Evolutionary conservation across 2,888 invertebrate species (phyloP).

Genomic region (Hemicrepidius hirtus): DNA sequence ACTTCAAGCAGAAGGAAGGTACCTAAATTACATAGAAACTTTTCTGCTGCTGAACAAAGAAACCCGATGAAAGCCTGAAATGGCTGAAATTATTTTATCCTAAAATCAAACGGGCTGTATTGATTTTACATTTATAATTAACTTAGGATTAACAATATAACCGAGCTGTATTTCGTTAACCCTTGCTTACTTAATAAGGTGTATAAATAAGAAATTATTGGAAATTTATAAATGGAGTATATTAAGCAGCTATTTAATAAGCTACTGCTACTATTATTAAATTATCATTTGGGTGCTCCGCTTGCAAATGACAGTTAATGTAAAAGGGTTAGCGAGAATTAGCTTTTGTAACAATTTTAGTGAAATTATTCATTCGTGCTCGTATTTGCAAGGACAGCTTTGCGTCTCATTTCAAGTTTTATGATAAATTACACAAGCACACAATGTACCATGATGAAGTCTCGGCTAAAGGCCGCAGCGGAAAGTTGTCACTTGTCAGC

Average conservation of each 20-base stretch:
- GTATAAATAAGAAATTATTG: neutral
- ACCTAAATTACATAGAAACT: slow-evolving; percentile 61
- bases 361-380: slow-evolving; percentile 20
- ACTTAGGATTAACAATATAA: slow-evolving; percentile 49
- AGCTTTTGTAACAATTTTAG: slow-evolving; percentile 19
- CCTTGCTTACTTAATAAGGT: neutral
- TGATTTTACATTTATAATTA: slow-evolving; percentile 59
- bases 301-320: neutral
- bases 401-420: slow-evolving; percentile 53
- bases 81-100: slow-evolving; percentile 60
- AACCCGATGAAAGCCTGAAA: slow-evolving; percentile 58
- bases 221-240: neutral
- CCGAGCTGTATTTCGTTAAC: slow-evolving; percentile 3
- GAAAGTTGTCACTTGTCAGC: slow-evolving; percentile 65
- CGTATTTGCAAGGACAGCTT: slow-evolving; percentile 22
- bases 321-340: neutral
- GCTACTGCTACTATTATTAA: neutral
- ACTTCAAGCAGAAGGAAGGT: slow-evolving; percentile 61
- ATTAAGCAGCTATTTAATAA: neutral
- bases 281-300: too few species aligned
- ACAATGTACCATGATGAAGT: slow-evolving; percentile 59
- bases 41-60: slow-evolving; percentile 53
- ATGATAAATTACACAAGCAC: slow-evolving; percentile 60
- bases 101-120: slow-evolving; percentile 58
- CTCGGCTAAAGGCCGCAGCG: slow-evolving; percentile 60